Evolutionary conservation across 2,113 vertebrate genomes (phyloP), one percentile per base, ranked within the genome.

Genomic region (Perca flavescens): DNA sequence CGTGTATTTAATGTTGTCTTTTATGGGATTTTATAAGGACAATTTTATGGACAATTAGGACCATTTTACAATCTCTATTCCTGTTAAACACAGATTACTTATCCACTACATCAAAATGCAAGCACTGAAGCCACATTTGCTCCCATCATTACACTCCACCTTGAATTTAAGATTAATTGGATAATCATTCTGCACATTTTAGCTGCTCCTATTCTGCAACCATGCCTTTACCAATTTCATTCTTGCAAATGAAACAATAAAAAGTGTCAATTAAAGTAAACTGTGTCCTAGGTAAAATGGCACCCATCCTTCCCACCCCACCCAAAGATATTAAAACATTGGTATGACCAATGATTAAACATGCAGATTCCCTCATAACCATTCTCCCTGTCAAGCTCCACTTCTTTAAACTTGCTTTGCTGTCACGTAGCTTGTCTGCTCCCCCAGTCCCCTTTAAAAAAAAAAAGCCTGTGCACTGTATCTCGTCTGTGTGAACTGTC

Each of bases 291-390:
- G 28, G 43, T 68, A 72, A 79, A 61, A 83, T 56, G 53, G 25
- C 21, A 31, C 6, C 3, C 8, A 3, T 60, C 21, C 50, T 40
- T 72, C 19, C 21, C 28, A 40, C 21, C 40, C 12, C 14, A 54
- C 13, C 19, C 47, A 77, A 31, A 49, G 1, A 66, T 34, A 31
- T 54, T 21, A 43, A 40, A 68, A 84, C 54, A n/a, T 50, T 57
- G 28, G 34, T 53, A 54, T 21, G 36, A 50, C 71, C 72, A 58
- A 84, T 87, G 68, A 82, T 76, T 89, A 84, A 84, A 75, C 70
- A 60, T 21, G 40, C 56, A 75, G 58, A 77, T 82, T 79, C 36
- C n/a, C 36, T 58, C 14, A 64, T 74, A 72, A 52, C 60, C 62
- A 77, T 49, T 56, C 47, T 57, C 16, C 16, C 43, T 68, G 56